Conservation (phyloP, 2,888 invertebrate genomes). For the Agonum fuliginosum region DNA sequence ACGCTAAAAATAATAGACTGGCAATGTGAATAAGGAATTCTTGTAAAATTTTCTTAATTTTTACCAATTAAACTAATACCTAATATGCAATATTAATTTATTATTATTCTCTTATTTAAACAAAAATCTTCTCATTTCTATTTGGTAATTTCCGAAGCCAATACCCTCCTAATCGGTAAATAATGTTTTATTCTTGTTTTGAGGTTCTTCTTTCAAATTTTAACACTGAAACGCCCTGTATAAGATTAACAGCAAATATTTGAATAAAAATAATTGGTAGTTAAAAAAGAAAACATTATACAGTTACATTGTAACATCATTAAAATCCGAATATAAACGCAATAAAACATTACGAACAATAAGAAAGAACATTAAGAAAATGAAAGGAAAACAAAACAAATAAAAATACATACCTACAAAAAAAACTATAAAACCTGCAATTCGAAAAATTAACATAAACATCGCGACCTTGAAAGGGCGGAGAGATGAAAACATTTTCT, state of each 20-base stretch:
- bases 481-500: conserved; percentile 39
- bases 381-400: neutral
- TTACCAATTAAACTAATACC: too few relatives aligned
- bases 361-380: conserved; percentile 2
- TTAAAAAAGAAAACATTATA: neutral
- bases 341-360: neutral
- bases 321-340: neutral
- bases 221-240: neutral
- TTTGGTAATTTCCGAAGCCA: too few relatives aligned
- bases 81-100: too few relatives aligned
- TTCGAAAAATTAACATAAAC: neutral
- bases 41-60: too few relatives aligned
- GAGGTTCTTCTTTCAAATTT: too few relatives aligned
- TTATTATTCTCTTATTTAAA: too few relatives aligned
- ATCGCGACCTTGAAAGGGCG: conserved; percentile 26
- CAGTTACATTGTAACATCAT: neutral
- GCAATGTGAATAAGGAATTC: too few relatives aligned
- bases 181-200: too few relatives aligned
- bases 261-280: neutral
- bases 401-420: neutral
- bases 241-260: neutral
- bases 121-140: too few relatives aligned
- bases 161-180: too few relatives aligned
- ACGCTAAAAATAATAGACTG: too few relatives aligned
- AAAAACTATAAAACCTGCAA: conserved; percentile 13